Conservation (phyloP, 2,113 vertebrate species). For the Mirza zaza region DNA sequence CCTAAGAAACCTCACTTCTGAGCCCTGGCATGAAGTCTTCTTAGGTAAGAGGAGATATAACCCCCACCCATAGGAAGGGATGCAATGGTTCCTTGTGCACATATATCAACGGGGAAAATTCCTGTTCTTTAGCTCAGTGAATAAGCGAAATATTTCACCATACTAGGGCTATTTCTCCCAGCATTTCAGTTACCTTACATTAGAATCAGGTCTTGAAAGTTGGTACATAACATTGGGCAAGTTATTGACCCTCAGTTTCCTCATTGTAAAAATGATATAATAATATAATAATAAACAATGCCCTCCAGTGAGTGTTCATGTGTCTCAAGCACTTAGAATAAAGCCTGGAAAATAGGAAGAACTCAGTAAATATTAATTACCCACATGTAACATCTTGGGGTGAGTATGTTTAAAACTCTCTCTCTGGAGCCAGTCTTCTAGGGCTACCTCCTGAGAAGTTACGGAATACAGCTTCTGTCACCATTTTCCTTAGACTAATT, state of each 20-base stretch:
- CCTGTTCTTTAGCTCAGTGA: not conserved
- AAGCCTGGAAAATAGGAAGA: not conserved
- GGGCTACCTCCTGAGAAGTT: conserved; percentile 8
- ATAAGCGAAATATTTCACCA: not conserved
- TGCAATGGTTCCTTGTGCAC: rapidly evolving
- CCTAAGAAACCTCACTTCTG: not conserved
- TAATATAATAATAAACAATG: conserved; percentile 20
- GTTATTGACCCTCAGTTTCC: not conserved
- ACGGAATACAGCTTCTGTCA: conserved; percentile 4
- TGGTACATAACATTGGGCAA: not conserved
- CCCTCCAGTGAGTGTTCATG: not conserved
- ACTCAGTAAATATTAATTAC: not conserved
- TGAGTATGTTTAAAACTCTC: not conserved
- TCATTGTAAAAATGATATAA: not conserved
- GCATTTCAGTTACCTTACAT: conserved; percentile 1
- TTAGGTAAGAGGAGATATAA: not conserved
- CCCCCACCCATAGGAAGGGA: not conserved
- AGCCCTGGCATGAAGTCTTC: not conserved
- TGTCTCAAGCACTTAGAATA: not conserved
- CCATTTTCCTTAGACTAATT: conserved; percentile 66
- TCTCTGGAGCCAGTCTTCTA: not conserved
- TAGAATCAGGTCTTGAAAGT: not conserved
- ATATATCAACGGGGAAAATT: not conserved
- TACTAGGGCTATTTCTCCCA: not conserved
- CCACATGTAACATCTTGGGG: not conserved